These are phyloP conservation scores for Myotis yumanensis DNA, from an alignment of 2,113 vertebrate genomes.

Conservation along the genomic window DNA sequence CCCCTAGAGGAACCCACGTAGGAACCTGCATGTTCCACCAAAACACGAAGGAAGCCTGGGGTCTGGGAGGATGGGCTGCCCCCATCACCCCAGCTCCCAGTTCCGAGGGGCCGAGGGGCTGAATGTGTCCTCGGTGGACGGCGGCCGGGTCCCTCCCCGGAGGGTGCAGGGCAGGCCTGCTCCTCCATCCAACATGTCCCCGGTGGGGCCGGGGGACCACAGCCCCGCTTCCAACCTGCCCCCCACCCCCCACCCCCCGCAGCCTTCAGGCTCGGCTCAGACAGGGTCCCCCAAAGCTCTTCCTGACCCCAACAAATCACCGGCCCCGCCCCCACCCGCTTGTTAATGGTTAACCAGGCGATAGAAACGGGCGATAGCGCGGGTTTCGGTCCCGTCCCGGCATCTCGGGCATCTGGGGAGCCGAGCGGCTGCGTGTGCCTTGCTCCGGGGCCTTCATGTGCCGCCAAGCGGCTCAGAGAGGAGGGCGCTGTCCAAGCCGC, in stretches of 20 bases:
- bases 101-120: neutral
- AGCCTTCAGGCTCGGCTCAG: neutral
- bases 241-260: accelerated
- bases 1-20: too few species aligned
- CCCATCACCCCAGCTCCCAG: neutral
- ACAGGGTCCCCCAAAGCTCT: neutral
- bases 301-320: neutral
- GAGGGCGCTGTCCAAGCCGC: slow-evolving; percentile 73
- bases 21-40: neutral
- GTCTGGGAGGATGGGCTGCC: too few species aligned
- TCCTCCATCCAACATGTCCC: neutral
- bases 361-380: neutral
- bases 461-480: slow-evolving; percentile 75
- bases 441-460: slow-evolving; percentile 75
- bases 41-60: neutral
- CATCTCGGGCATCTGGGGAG: slow-evolving; percentile 49
- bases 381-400: slow-evolving; percentile 64
- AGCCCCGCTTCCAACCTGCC: too few species aligned
- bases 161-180: too few species aligned
- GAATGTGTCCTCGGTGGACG: neutral
- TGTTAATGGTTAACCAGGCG: neutral
- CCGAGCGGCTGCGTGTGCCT: slow-evolving; percentile 46
- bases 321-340: neutral
- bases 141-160: neutral
- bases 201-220: neutral